These are phyloP conservation scores for Eospalax fontanierii DNA, from an alignment of 2,797 vertebrate species.

Conservation along the genomic window DNA sequence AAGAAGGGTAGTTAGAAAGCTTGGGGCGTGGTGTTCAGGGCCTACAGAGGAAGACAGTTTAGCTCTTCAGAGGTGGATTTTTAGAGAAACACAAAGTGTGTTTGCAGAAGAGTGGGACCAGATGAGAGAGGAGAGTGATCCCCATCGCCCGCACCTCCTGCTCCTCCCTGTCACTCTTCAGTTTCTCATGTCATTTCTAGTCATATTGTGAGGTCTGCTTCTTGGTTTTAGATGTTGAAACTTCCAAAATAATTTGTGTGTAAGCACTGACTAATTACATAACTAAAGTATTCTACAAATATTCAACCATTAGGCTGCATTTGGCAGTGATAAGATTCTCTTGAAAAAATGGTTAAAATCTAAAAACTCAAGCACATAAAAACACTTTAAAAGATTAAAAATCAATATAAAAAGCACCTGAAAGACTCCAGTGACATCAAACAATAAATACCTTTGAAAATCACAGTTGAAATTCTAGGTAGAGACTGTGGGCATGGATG, in stretches of 20 bases:
- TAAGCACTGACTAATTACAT: background rate
- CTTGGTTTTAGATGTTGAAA: constrained; percentile 12
- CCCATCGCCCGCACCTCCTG: background rate
- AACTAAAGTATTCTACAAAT: background rate
- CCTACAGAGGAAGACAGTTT: background rate
- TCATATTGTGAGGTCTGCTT: background rate
- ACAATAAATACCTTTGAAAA: constrained; percentile 35
- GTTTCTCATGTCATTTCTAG: background rate
- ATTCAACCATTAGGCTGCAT: background rate
- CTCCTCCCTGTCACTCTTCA: fast-evolving
- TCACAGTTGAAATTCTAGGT: background rate
- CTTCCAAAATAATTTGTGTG: background rate
- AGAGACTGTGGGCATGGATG: background rate
- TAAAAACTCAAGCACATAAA: constrained; percentile 25
- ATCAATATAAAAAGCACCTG: background rate
- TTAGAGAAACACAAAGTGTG: background rate
- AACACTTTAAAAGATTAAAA: background rate
- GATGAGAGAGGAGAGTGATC: background rate
- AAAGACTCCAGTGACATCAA: background rate
- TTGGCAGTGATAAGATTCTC: constrained; percentile 15
- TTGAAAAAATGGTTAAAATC: constrained; percentile 24
- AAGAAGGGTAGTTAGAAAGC: background rate
- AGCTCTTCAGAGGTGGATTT: background rate
- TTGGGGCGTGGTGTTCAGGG: background rate
- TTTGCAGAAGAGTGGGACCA: background rate